Base-by-base conservation (phyloP, 2,888 invertebrate genomes). In the Merodon equestris region DNA sequence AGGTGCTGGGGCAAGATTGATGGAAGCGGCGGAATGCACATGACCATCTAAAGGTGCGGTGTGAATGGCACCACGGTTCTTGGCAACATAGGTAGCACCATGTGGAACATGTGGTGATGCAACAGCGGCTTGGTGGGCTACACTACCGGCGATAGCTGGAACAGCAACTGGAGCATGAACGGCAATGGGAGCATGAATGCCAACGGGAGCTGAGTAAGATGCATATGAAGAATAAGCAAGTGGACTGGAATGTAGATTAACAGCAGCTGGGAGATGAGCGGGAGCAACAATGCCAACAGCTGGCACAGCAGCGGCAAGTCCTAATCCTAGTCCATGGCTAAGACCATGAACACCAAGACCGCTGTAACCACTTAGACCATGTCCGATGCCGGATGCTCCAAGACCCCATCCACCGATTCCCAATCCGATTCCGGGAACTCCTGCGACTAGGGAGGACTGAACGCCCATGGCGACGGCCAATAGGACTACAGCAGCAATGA, bases 391-490 rank as follows among this genome's bases (percentile, higher is more conserved):
- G 5, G 36, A 36, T 38, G 5, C 4, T 9, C 56, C 57, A 13
- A 40, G 34, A 17, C 66, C 66, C 14, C 42, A 13, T 18, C 47
- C 54, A 9, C 47, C 19, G 5, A 53, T 18, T 19, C 51, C 63
- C 17, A 63, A 44, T 40, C 66, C 66, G 14, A 56, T 13, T 14
- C 54, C 50, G 12, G 61, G 54, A 44, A 54, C 38, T 9, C 56
- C 40, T 18, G 86, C 85, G 58, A 86, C 83, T 67, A 87, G 71
- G 1, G 87, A 87, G 7, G 87, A 85, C 83, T 88, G 86, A 18
- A 84, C 86, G 67, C 85, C 85, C 84, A 86, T 83, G 83, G 86
- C 85, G 38, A 89, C 84, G 68, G 86, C 88, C 84, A 88, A 84
- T 73, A 86, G 84, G 82, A 87, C 82, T 82, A 84, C 82, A 64